Conservation (phyloP, 2,888 invertebrate species). For the Drosophila mercatorum region DNA sequence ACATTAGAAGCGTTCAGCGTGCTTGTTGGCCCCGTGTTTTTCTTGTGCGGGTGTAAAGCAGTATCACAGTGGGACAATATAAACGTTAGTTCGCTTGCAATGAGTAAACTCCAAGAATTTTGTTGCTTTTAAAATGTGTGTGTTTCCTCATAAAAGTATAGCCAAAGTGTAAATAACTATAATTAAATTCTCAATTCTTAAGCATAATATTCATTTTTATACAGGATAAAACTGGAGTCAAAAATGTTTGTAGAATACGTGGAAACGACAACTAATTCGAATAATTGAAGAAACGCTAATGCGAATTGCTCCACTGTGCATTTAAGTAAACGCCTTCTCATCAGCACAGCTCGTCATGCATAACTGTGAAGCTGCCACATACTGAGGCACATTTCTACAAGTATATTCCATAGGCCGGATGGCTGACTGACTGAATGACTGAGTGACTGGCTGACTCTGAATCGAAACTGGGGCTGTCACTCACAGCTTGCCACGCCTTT, state of each 20-base stretch:
- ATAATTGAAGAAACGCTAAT: background rate
- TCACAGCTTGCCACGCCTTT: conserved; percentile 48
- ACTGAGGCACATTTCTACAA: conserved; percentile 50
- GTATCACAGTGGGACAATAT: conserved; percentile 20
- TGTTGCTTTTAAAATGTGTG: no score
- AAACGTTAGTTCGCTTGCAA: no score
- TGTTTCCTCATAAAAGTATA: no score
- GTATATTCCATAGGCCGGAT: conserved; percentile 50
- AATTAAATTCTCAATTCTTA: no score
- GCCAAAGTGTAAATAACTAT: no score
- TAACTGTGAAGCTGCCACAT: conserved; percentile 56
- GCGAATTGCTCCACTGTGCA: conserved; percentile 46
- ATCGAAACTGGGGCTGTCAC: conserved; percentile 51
- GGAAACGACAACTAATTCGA: background rate
- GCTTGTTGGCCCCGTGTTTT: conserved; percentile 17
- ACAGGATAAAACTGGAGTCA: no score
- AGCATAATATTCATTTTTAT: no score
- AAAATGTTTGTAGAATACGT: no score
- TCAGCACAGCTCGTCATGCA: conserved; percentile 74
- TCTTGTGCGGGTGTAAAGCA: conserved; percentile 13
- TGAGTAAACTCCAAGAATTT: no score
- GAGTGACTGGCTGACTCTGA: conserved; percentile 37
- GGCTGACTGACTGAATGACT: conserved; percentile 26
- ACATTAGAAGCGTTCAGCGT: conserved; percentile 43
- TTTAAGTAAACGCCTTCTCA: conserved; percentile 65